phyloP scores from a whole-genome alignment of 1,140 invertebrate species.

The Lepidurus packardi region DNA sequence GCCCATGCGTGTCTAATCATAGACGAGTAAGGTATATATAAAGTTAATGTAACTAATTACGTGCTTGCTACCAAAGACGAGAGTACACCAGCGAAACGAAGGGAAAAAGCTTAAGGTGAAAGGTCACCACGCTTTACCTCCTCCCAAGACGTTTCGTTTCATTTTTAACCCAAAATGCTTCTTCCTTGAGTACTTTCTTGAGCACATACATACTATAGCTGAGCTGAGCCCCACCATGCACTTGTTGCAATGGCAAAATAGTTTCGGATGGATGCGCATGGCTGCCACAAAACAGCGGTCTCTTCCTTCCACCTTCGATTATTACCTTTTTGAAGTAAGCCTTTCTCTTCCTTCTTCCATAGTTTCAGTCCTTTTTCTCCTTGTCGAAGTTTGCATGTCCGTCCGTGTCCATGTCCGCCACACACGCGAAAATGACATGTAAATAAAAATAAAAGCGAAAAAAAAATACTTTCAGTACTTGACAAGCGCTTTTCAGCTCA shows the following conservation, averaged over 20 bases:
- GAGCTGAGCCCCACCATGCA: not conserved
- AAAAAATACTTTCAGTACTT: no score
- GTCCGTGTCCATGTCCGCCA: not conserved
- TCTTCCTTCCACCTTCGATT: not conserved
- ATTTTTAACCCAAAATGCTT: not conserved
- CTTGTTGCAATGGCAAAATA: not conserved
- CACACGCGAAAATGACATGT: no score
- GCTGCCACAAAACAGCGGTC: slow-evolving; percentile 13
- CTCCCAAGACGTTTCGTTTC: not conserved
- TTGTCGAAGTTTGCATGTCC: not conserved
- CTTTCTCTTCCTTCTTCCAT: not conserved
- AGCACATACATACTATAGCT: no score
- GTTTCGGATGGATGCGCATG: slow-evolving; percentile 1
- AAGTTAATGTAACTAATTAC: slow-evolving; percentile 12
- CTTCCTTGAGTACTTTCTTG: not conserved
- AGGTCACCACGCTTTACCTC: not conserved
- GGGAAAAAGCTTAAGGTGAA: not conserved
- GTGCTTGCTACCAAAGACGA: not conserved
- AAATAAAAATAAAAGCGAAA: no score
- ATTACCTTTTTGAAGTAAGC: not conserved
- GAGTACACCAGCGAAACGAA: not conserved
- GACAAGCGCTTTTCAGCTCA: no score
- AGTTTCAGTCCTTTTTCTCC: not conserved
- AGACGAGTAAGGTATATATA: not conserved
- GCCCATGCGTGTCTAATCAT: slow-evolving; percentile 3